Evolutionary conservation across 2,888 invertebrate genomes (phyloP), one percentile per base, ranked within the genome.

Genomic region (Ellobium chinense): DNA sequence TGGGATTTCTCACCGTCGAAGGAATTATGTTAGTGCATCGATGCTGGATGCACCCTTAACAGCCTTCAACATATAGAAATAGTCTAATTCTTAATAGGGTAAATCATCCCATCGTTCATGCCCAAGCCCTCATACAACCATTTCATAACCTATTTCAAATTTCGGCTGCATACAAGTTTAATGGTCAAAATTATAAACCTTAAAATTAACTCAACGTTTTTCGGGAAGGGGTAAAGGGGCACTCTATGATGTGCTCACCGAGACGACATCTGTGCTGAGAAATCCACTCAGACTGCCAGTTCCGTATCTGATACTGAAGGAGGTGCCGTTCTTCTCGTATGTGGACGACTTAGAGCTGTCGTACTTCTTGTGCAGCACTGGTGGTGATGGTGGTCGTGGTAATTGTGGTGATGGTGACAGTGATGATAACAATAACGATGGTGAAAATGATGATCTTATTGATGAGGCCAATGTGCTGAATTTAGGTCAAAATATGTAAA

Each of bases 241-340:
- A n/a, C n/a, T n/a, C n/a, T n/a, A n/a, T n/a, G n/a, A n/a, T n/a
- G 56, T 39, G 90, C 96, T 95, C 93, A 98, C 98, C 80, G 95
- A 94, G 82, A 99, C 96, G 73, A 94, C 95, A 93, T 99, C 99
- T 3, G 96, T 95, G 78, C 99, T 99, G 83, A 99, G 95, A 94
- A 97, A 99, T 72, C 99, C 99, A 80, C 97, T 97, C 86, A 99
- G 95, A 92, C 97, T 97, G 85, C 99, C 99, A 81, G 98, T 97
- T 81, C 99, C 99, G 94, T 99, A 99, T 87, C 95, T 96, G 91
- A 99, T 99, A 74, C 95, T 95, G 93, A 99, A 98, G 84, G 95
- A 94, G 0, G 98, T 98, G 85, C 98, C 99, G 94, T 99, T 99
- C 88, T 95, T 94, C 87, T 94, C 94, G 94, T 98, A 99, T 0